These are phyloP conservation scores for Protobothrops flavoviridis DNA, from an alignment of 2,113 vertebrate species.

Conservation along the genomic window DNA sequence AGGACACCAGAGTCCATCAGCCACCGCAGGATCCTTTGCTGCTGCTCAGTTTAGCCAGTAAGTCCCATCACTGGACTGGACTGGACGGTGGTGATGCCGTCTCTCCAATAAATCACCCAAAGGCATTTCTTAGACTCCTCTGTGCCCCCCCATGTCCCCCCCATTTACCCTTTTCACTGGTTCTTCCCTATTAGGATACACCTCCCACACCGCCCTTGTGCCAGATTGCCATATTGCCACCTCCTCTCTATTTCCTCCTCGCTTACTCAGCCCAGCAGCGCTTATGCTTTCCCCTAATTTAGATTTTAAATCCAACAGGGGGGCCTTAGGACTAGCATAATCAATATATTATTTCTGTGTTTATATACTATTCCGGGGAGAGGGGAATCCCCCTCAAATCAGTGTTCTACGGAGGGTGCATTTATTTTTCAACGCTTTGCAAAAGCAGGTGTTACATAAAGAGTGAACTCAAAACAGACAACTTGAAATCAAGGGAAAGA, in stretches of 20 bases:
- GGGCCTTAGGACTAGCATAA: not conserved
- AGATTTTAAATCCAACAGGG: not conserved
- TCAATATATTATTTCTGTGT: not conserved
- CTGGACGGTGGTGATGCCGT: fast-evolving
- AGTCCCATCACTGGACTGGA: fast-evolving
- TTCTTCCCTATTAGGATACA: not conserved
- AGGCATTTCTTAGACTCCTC: fast-evolving
- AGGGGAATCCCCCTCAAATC: not conserved
- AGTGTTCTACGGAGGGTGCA: no score
- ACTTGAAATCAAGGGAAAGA: no score
- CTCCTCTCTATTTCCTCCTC: not conserved
- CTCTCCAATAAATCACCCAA: not conserved
- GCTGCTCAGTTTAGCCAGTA: fast-evolving
- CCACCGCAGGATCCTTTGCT: not conserved
- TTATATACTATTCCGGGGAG: not conserved
- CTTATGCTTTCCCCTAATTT: not conserved
- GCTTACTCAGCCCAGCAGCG: not conserved
- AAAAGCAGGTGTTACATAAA: not conserved
- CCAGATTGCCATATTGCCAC: not conserved
- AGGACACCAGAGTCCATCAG: not conserved
- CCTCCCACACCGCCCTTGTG: not conserved
- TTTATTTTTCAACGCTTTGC: not conserved
- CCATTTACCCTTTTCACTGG: slow-evolving; percentile 11
- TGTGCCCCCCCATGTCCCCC: fast-evolving
- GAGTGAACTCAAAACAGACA: no score